Evolutionary conservation across 1,140 invertebrate genomes (phyloP), one percentile per base, ranked within the genome.

Genomic region (Hetaerina americana): DNA sequence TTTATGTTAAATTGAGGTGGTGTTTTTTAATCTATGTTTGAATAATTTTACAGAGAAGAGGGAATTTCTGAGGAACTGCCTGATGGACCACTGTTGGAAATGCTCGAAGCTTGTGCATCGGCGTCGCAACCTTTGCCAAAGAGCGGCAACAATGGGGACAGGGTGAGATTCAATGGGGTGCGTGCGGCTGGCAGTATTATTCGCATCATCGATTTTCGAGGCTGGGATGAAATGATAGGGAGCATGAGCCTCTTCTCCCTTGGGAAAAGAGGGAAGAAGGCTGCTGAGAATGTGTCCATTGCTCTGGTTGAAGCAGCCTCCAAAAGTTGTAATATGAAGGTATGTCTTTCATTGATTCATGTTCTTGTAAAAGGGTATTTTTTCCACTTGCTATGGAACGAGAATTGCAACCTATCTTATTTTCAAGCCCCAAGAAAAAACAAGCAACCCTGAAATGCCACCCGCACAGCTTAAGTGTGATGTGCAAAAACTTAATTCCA

Each of bases 171-270:
- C 76, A 94, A 93, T 81, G 88, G 87, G 6, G 90, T 92, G 0
- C 85, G 93, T 66, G 88, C 90, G 5, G 79, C 95, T 18, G 93
- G 93, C 3, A 94, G 91, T 79, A 83, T 94, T 49, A 79, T 95
- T 70, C 82, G 88, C 28, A 81, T 92, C 68, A 82, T 91, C 69
- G 71, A 75, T 86, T 22, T 78, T 83, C 75, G 79, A 83, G 73
- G 71, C 76, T 29, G 75, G 80, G 74, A 81, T 86, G 69, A 82
- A 81, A 73, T 57, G 40, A n/a, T n/a, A 18, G 40, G 40, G 22
- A 57, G 22, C 40, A 57, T 57, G 40, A 57, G 40, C 40, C 40
- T 57, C 22, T 57, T 57, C 40, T 57, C 40, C 22, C 40, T 57
- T 57, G 40, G 40, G 10, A 57, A 57, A n/a, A 57, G 40, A 57